Evolutionary conservation across 2,888 invertebrate genomes (phyloP), one percentile per base, ranked within the genome.

Genomic region (Leptopterna dolabrata): DNA sequence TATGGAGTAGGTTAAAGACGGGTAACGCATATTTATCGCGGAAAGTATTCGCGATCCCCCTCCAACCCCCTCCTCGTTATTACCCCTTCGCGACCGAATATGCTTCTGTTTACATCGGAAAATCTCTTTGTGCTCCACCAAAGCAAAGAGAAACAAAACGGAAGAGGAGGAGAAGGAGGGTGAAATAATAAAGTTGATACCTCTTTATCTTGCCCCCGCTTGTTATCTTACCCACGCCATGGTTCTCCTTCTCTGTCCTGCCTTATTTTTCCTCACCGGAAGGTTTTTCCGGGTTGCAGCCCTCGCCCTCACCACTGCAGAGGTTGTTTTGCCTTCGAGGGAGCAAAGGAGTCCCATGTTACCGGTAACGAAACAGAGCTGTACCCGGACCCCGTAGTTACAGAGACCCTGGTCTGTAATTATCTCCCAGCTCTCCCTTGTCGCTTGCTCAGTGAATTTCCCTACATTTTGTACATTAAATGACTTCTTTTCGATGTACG

Each of bases 321-420:
- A 73, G 30, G 36, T 73, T 73, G 30, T 63, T 63, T 63, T 19
- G 24, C 14, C 63, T 13, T 63, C 63, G 0, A 19, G n/a, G 63
- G 63, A 24, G 4, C 30, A 29, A 73, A 73, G 41, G 73, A 29
- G 73, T 73, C 73, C 73, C 73, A 36, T 73, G 73, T 73, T 73
- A 36, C 73, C 36, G 73, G 73, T 73, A 73, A 73, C 73, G 73
- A 73, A 73, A 73, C 73, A 73, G 36, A 73, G 19, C 73, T 41
- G 73, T 36, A 36, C 30, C 73, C 63, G 11, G 16, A 16, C 36
- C 36, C 16, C 29, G 16, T 29, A 29, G 29, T 29, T 73, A 29
- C 27, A 29, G n/a, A 7, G 70, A 36, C 73, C 41, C 73, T 19
- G 7, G 73, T 73, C 41, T 73, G 73, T 73, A 73, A 73, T 73